phyloP scores from a whole-genome alignment of 2,797 vertebrate species.

The Scarus forsteni region DNA sequence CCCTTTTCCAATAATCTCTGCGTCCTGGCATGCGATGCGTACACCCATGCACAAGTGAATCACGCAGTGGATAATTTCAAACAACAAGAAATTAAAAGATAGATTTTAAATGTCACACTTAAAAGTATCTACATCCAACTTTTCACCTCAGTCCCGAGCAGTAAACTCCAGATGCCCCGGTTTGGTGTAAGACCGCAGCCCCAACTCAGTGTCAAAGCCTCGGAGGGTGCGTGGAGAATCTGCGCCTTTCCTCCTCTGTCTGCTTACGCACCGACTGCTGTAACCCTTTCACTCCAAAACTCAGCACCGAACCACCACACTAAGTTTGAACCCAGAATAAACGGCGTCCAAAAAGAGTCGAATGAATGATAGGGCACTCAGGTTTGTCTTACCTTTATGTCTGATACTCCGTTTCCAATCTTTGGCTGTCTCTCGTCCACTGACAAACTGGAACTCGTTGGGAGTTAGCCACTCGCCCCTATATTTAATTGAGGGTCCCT shows the following conservation, averaged over 20 bases:
- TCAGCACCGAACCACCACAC: constrained; percentile 46
- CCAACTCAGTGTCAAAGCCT: constrained; percentile 60
- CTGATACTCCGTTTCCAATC: constrained; percentile 99
- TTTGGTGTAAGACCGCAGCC: constrained; percentile 50
- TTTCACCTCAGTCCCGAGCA: constrained; percentile 65
- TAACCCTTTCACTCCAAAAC: constrained; percentile 83
- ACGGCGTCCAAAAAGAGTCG: constrained; percentile 34
- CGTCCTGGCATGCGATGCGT: constrained; percentile 35
- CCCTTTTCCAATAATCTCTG: not conserved
- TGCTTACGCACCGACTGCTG: constrained; percentile 73
- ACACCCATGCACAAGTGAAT: constrained; percentile 47
- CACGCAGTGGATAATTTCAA: constrained; percentile 15
- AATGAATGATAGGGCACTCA: constrained; percentile 8
- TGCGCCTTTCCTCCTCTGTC: constrained; percentile 70
- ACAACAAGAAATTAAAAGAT: not conserved
- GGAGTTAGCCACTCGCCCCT: constrained; percentile 98
- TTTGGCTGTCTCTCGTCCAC: constrained; percentile 97
- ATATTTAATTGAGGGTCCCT: constrained; percentile 98
- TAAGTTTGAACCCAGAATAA: constrained; percentile 50
- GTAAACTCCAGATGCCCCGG: constrained; percentile 52
- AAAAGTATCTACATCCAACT: constrained; percentile 29
- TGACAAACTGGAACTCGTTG: constrained; percentile 99
- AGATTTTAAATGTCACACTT: constrained; percentile 2
- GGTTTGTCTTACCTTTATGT: constrained; percentile 91
- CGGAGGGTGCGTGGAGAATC: constrained; percentile 52